phyloP scores from a whole-genome alignment of 2,888 invertebrate species.

The Plemyria rubiginata region DNA sequence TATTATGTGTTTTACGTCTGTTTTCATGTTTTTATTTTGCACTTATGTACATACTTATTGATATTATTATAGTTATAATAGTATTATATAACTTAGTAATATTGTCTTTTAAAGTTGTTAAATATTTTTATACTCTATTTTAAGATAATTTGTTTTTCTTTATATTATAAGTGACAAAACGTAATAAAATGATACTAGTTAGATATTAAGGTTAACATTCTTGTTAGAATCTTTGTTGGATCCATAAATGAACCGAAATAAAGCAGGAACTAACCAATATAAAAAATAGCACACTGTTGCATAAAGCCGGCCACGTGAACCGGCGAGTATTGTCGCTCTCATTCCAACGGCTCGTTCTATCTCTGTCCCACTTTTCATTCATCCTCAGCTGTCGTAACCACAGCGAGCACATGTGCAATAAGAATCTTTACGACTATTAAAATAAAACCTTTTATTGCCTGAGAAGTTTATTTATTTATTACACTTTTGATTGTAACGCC shows the following conservation, averaged over 20 bases:
- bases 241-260: background rate
- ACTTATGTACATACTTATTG: too few species aligned
- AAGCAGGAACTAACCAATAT: slow-evolving; percentile 30
- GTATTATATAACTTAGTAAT: too few species aligned
- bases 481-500: slow-evolving; percentile 73
- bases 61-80: too few species aligned
- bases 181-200: background rate
- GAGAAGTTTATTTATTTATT: slow-evolving; percentile 79
- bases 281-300: slow-evolving; percentile 70
- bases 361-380: slow-evolving; percentile 77
- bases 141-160: too few species aligned
- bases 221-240: slow-evolving; percentile 5
- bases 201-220: background rate
- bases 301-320: slow-evolving; percentile 79
- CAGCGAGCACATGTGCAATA: slow-evolving; percentile 74
- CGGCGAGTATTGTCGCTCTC: slow-evolving; percentile 68
- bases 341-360: slow-evolving; percentile 57
- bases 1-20: too few species aligned
- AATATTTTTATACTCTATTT: too few species aligned
- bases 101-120: too few species aligned
- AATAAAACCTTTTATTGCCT: slow-evolving; percentile 82
- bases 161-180: too few species aligned
- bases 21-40: too few species aligned
- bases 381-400: slow-evolving; percentile 75
- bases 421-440: slow-evolving; percentile 77